A percentile compares a stretch with the other conserved stretches of the same genome.
phyloP scores from a whole-genome alignment of 2,888 invertebrate species.

The Hybos culiciformis region DNA sequence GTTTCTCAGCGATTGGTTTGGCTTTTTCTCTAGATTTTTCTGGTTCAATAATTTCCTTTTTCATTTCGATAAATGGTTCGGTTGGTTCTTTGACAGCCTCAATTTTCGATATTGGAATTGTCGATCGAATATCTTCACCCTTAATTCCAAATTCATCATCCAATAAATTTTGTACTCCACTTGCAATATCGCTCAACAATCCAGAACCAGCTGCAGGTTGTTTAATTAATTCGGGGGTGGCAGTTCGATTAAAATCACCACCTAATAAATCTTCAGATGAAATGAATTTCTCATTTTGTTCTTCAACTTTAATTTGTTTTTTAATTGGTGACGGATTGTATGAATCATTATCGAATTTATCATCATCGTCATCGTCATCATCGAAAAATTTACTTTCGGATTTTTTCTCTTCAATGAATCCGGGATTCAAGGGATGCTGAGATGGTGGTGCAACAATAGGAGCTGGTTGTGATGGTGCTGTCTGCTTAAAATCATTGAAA shows the following conservation, averaged over 20 bases:
- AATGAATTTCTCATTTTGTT: slow-evolving; percentile 28
- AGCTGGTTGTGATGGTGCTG: no score
- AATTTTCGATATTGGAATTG: background rate
- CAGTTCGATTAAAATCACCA: slow-evolving; percentile 24
- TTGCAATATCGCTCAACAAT: no score
- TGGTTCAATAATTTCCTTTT: slow-evolving; percentile 4
- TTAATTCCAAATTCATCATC: slow-evolving; percentile 22
- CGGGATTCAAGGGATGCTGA: no score
- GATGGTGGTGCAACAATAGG: no score
- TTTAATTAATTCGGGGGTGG: background rate
- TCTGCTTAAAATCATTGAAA: no score
- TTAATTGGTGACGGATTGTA: slow-evolving; percentile 5
- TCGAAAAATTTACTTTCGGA: no score
- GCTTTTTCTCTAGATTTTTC: background rate
- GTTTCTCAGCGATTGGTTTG: slow-evolving; percentile 11
- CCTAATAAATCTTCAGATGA: slow-evolving; percentile 33
- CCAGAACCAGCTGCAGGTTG: slow-evolving; percentile 7
- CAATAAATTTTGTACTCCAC: slow-evolving; percentile 27
- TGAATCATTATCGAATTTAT: background rate
- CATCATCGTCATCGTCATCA: background rate
- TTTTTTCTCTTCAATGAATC: no score
- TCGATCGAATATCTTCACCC: slow-evolving; percentile 11
- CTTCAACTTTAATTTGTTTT: slow-evolving; percentile 3
- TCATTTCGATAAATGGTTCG: background rate
- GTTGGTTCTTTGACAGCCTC: slow-evolving; percentile 13